These are phyloP conservation scores for Drosophila affinis DNA, from an alignment of 2,888 invertebrate species.

Conservation along the genomic window DNA sequence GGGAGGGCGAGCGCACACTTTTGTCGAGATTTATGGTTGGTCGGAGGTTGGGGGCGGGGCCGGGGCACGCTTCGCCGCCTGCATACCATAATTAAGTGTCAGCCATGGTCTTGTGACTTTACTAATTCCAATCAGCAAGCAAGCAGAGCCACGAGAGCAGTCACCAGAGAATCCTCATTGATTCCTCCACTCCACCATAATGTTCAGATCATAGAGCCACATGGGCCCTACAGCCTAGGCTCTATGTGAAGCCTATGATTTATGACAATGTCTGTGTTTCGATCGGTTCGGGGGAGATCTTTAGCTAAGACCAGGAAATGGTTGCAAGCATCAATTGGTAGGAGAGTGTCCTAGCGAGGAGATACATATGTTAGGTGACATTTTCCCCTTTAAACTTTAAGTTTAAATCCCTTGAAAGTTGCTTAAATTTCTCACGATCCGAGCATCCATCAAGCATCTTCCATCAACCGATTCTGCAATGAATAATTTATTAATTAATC, in stretches of 20 bases:
- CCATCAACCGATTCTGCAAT: conserved; percentile 43
- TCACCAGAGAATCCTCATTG: conserved; percentile 25
- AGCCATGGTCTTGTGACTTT: conserved; percentile 73
- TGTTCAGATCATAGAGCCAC: conserved; percentile 38
- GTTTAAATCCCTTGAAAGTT: background rate
- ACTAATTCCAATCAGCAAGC: conserved; percentile 76
- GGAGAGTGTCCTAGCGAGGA: background rate
- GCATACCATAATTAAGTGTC: conserved; percentile 79
- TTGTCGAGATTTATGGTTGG: conserved; percentile 60
- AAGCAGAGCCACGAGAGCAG: conserved; percentile 22
- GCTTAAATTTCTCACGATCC: conserved; percentile 59
- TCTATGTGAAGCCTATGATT: conserved; percentile 20
- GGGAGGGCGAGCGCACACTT: conserved; percentile 2
- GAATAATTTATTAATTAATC: conserved; percentile 81
- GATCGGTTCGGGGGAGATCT: conserved; percentile 1
- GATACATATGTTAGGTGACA: no score
- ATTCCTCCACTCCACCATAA: conserved; percentile 32
- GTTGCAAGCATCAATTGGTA: background rate
- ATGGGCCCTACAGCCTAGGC: conserved; percentile 10
- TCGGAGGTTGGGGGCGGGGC: background rate
- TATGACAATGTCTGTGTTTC: conserved; percentile 12
- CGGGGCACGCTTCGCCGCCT: conserved; percentile 66
- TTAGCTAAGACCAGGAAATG: conserved; percentile 4
- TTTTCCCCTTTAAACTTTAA: background rate
- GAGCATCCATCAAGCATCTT: conserved; percentile 14